Percentiles rank a stretch among this genome's conserved stretches.
phyloP scores from a whole-genome alignment of 2,888 invertebrate species.

The Asteroscopus sphinx region DNA sequence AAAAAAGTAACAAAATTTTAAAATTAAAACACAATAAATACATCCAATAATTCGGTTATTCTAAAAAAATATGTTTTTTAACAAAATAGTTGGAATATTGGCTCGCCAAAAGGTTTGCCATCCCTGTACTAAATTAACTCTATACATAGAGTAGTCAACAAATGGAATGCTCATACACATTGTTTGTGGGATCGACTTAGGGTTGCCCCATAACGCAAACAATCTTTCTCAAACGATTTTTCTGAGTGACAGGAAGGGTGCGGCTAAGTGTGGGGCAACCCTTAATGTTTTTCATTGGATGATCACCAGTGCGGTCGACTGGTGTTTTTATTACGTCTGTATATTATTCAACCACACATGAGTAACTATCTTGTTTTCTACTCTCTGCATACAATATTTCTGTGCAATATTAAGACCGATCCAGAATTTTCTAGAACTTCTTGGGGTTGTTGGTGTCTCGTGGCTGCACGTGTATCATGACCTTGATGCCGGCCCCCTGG shows the following conservation, averaged over 20 bases:
- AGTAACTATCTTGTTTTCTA: neutral
- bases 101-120: neutral
- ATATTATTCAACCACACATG: too few species aligned
- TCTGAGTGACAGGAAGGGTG: too few species aligned
- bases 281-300: too few species aligned
- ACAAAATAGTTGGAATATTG: slow-evolving; percentile 1
- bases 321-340: too few species aligned
- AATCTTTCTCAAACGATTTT: too few species aligned
- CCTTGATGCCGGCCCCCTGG: slow-evolving; percentile 94
- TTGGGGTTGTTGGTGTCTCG: slow-evolving; percentile 85
- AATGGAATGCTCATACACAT: neutral
- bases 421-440: slow-evolving; percentile 62
- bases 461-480: slow-evolving; percentile 94
- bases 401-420: too few species aligned
- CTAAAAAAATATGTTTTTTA: neutral
- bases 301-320: too few species aligned
- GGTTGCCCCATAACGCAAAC: too few species aligned
- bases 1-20: slow-evolving; percentile 11
- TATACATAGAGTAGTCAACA: slow-evolving; percentile 6
- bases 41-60: slow-evolving; percentile 7
- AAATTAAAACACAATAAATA: neutral
- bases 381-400: neutral
- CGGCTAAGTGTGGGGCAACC: too few species aligned
- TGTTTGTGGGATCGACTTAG: neutral
- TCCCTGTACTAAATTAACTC: neutral